A percentile compares a stretch with the other conserved stretches of the same genome.
Conservation (phyloP, 2,888 invertebrate species). For the Scelioninae gen. 2 region DNA sequence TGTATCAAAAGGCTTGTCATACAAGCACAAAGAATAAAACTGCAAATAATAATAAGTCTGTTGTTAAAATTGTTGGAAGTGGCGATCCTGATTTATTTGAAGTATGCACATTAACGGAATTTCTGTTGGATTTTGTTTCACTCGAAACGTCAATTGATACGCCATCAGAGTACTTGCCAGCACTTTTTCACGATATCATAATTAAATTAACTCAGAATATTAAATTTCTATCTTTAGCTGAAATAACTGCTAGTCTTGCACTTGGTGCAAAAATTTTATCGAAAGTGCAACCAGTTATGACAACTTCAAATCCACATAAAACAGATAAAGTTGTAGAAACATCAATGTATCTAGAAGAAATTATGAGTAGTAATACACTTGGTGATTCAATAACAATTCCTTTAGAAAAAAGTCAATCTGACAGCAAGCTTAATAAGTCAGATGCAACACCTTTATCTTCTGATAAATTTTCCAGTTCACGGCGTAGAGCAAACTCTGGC, state of each 20-base stretch:
- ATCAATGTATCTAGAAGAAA: background rate
- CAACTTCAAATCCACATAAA: conserved; percentile 69
- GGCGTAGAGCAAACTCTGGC: conserved; percentile 73
- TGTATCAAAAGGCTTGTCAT: conserved; percentile 79
- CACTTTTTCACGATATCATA: conserved; percentile 82
- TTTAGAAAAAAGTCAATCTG: conserved; percentile 82
- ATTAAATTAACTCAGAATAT: conserved; percentile 79
- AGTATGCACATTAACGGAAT: conserved; percentile 84
- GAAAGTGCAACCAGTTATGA: conserved; percentile 83
- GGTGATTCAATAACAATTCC: conserved; percentile 70
- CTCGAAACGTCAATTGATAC: conserved; percentile 86
- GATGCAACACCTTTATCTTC: conserved; percentile 63
- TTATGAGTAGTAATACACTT: too few relatives aligned
- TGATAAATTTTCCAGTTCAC: conserved; percentile 71
- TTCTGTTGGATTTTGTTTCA: conserved; percentile 85
- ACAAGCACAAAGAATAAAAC: conserved; percentile 62
- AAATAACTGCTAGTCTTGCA: conserved; percentile 81
- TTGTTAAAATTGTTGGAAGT: conserved; percentile 78
- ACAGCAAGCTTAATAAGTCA: conserved; percentile 79
- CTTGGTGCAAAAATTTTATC: conserved; percentile 85
- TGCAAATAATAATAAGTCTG: conserved; percentile 61
- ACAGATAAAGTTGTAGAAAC: conserved; percentile 63
- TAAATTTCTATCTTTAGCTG: conserved; percentile 77
- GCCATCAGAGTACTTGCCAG: conserved; percentile 86
- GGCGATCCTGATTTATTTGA: conserved; percentile 82